Conservation (phyloP, 2,797 vertebrate genomes). For the Gambusia yucatana region DNA sequence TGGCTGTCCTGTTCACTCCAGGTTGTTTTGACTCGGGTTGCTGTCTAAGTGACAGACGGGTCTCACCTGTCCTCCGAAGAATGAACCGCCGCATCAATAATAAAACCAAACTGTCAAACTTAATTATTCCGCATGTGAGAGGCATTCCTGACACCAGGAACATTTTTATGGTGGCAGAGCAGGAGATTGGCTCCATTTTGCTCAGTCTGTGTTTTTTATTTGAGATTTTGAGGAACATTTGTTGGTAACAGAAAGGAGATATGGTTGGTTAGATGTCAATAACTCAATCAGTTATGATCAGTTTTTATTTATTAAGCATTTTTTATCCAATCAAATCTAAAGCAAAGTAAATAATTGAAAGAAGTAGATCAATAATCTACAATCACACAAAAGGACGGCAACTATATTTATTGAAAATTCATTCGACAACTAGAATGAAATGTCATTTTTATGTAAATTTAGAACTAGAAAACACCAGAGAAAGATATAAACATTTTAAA, state of each 20-base stretch:
- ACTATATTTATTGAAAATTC: neutral
- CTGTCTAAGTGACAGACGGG: conserved; percentile 63
- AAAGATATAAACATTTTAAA: neutral
- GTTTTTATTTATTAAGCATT: neutral
- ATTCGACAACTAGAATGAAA: neutral
- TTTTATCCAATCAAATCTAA: neutral
- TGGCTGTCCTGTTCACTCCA: conserved; percentile 49
- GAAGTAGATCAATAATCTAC: neutral
- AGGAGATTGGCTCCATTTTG: conserved; percentile 41
- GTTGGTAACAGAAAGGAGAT: conserved; percentile 28
- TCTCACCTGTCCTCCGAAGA: conserved; percentile 59
- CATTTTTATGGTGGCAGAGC: conserved; percentile 32
- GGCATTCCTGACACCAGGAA: conserved; percentile 45
- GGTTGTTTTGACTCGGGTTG: conserved; percentile 59
- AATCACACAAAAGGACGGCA: neutral
- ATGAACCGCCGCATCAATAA: conserved; percentile 60
- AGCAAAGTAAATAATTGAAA: neutral
- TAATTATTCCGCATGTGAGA: conserved; percentile 40
- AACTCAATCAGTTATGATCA: neutral
- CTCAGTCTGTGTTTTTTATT: conserved; percentile 26
- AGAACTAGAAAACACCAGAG: neutral
- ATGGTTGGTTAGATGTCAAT: conserved; percentile 16
- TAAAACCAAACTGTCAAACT: conserved; percentile 64
- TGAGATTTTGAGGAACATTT: conserved; percentile 24
- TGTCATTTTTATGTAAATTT: neutral